phyloP scores from a whole-genome alignment of 2,113 vertebrate genomes.

The Salminus brasiliensis region DNA sequence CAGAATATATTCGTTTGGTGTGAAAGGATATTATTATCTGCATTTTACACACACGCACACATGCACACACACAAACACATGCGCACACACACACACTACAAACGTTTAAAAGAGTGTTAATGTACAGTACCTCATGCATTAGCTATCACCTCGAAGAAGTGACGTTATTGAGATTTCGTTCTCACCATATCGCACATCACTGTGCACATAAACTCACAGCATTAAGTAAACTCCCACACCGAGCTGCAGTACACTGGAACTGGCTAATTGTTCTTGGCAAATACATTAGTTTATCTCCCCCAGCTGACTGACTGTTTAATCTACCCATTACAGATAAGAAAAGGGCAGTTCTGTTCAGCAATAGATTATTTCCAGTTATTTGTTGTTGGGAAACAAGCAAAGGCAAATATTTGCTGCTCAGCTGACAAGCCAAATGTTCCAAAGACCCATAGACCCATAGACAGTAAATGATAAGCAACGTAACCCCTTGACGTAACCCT shows the following conservation, averaged over 20 bases:
- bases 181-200: no score
- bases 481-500: no score
- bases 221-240: not conserved
- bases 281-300: not conserved
- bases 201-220: not conserved
- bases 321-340: not conserved
- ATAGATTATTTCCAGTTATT: not conserved
- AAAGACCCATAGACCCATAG: conserved; percentile 47
- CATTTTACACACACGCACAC: not conserved
- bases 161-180: no score
- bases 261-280: not conserved
- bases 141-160: no score
- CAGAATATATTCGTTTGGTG: conserved; percentile 46
- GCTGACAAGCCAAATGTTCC: not conserved
- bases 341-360: not conserved
- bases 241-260: not conserved
- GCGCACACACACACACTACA: no score
- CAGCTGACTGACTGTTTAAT: not conserved
- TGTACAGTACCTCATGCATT: no score
- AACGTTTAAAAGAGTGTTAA: no score
- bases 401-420: not conserved
- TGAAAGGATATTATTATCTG: conserved; percentile 64
- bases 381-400: not conserved
- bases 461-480: not conserved
- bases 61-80: not conserved